These are phyloP conservation scores for Papilio glaucus DNA, from an alignment of 1,140 invertebrate genomes.

Conservation along the genomic window DNA sequence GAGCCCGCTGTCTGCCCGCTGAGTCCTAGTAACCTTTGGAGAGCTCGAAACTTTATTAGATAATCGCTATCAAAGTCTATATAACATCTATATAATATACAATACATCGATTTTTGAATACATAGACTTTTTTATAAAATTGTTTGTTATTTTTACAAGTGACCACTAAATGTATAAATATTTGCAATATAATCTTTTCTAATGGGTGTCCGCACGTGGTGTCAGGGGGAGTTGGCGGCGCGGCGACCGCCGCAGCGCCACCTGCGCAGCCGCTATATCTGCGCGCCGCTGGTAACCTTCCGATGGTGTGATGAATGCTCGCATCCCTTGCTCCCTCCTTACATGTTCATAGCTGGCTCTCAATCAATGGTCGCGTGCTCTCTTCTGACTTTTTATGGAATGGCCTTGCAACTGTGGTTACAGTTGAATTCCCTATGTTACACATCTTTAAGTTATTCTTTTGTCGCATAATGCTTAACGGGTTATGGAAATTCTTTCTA, in stretches of 20 bases:
- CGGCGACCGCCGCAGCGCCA: conserved; percentile 61
- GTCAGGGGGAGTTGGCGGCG: conserved; percentile 54
- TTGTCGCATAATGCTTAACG: too few relatives aligned
- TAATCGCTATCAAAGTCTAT: too few relatives aligned
- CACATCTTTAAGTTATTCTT: too few relatives aligned
- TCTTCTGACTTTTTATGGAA: background rate
- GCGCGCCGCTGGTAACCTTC: conserved; percentile 77
- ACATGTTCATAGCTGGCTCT: conserved; percentile 29
- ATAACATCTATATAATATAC: too few relatives aligned
- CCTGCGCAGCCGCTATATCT: conserved; percentile 78
- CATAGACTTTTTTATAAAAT: background rate
- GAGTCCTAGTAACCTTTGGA: too few relatives aligned
- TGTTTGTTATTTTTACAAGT: too few relatives aligned
- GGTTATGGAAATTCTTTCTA: too few relatives aligned
- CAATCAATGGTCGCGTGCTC: conserved; percentile 12
- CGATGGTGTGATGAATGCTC: conserved; percentile 75
- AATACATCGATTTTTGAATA: too few relatives aligned
- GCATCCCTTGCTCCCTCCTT: conserved; percentile 37
- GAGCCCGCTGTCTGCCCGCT: too few relatives aligned
- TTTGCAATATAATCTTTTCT: background rate
- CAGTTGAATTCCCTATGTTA: background rate
- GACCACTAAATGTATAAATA: background rate
- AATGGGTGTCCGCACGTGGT: conserved; percentile 24
- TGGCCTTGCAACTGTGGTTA: background rate
- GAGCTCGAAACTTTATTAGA: too few relatives aligned